These are phyloP conservation scores for Pollenia angustigena DNA, from an alignment of 2,888 invertebrate genomes.

Conservation along the genomic window DNA sequence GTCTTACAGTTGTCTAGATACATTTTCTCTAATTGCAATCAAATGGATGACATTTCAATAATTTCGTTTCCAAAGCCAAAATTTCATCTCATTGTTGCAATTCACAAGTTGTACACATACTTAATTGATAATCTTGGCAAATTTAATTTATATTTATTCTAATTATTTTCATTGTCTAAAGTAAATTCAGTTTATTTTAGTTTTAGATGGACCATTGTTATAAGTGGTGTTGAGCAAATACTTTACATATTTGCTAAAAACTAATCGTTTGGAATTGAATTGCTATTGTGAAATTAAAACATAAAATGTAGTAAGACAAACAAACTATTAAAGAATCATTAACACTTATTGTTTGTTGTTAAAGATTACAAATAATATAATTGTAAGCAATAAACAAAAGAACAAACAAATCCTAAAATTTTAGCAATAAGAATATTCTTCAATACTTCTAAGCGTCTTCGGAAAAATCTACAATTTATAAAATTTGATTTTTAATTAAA, in stretches of 20 bases:
- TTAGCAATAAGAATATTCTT: no score
- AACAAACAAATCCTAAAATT: neutral
- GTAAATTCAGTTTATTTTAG: conserved; percentile 11
- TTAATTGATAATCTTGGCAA: conserved; percentile 3
- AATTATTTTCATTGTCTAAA: conserved; percentile 42
- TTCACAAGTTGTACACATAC: conserved; percentile 1
- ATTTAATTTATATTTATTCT: conserved; percentile 49
- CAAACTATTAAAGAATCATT: conserved; percentile 59
- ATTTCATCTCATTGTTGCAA: conserved; percentile 6
- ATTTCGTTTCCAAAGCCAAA: neutral
- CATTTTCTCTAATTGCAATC: conserved; percentile 45
- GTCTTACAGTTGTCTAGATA: conserved; percentile 3
- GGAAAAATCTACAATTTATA: no score
- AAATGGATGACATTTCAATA: conserved; percentile 23
- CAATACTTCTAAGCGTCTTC: no score
- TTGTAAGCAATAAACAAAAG: conserved; percentile 1
- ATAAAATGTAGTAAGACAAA: conserved; percentile 1
- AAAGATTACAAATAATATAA: conserved; percentile 29
- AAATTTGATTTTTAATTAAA: neutral
- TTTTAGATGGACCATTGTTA: neutral
- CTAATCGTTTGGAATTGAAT: conserved; percentile 26
- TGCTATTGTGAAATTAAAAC: neutral
- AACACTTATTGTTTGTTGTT: conserved; percentile 57
- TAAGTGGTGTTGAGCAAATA: conserved; percentile 6
- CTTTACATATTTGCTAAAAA: neutral